Conservation (phyloP, 2,113 vertebrate species). For the Lepisosteus osseus region DNA sequence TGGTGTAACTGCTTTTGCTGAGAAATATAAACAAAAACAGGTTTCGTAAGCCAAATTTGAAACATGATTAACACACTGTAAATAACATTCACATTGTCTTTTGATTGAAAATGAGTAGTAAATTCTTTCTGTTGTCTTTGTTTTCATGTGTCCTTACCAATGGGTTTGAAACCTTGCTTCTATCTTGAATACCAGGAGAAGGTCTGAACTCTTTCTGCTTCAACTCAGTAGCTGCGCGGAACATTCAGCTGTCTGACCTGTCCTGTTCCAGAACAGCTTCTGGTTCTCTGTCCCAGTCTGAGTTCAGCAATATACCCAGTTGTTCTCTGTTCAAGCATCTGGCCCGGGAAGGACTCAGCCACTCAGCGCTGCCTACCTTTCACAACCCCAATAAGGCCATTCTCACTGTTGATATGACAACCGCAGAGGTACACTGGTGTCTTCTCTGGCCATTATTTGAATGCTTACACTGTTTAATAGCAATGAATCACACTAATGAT, state of each 20-base stretch:
- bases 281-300: conserved; percentile 28
- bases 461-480: too few species aligned
- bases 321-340: conserved; percentile 61
- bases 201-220: conserved; percentile 62
- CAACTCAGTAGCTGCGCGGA: conserved; percentile 58
- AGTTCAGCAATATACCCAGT: conserved; percentile 49
- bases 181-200: conserved; percentile 41
- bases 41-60: too few species aligned
- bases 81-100: too few species aligned
- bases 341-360: conserved; percentile 38
- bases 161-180: neutral
- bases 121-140: neutral
- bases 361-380: conserved; percentile 42
- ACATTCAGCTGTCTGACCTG: conserved; percentile 46
- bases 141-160: neutral
- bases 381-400: conserved; percentile 73
- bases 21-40: too few species aligned
- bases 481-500: too few species aligned
- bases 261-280: conserved; percentile 18
- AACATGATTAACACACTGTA: too few species aligned
- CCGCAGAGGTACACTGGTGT: conserved; percentile 64
- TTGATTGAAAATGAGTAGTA: too few species aligned
- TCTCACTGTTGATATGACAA: conserved; percentile 70
- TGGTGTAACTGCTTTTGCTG: too few species aligned
- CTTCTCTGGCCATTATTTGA: too few species aligned